A percentile compares a stretch with the other conserved stretches of the same genome.
These are phyloP conservation scores for Notocelia uddmanniana DNA, from an alignment of 2,888 invertebrate species.

Conservation along the genomic window DNA sequence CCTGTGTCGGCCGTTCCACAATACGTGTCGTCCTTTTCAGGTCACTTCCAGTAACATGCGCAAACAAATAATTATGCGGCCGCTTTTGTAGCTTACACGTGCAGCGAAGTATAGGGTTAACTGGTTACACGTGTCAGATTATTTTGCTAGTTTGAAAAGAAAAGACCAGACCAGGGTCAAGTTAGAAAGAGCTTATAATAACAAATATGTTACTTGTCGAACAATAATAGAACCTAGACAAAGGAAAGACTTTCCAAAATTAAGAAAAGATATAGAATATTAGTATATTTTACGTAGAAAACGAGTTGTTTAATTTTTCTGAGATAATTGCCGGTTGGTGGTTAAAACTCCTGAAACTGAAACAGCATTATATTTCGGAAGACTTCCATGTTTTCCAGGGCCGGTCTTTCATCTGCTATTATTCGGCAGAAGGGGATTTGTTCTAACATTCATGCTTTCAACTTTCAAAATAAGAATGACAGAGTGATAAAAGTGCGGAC, in stretches of 20 bases:
- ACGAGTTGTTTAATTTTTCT: no score
- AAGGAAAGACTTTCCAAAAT: no score
- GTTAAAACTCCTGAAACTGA: no score
- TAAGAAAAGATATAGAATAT: not conserved
- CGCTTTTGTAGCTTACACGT: slow-evolving; percentile 14
- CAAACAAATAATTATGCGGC: slow-evolving; percentile 67
- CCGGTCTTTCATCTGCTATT: no score
- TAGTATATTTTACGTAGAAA: no score
- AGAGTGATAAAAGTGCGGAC: no score
- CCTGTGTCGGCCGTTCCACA: slow-evolving; percentile 66
- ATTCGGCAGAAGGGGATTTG: no score
- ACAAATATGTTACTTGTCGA: not conserved
- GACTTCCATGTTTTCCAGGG: no score
- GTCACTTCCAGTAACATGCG: slow-evolving; percentile 77
- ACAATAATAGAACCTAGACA: not conserved
- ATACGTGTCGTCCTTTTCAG: slow-evolving; percentile 78
- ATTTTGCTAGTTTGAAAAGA: not conserved
- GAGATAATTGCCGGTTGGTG: no score
- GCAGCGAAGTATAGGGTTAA: not conserved
- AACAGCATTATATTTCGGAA: no score
- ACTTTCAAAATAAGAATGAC: no score
- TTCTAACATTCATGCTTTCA: no score
- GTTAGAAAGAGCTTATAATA: not conserved
- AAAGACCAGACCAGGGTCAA: not conserved
- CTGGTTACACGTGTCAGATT: not conserved